phyloP scores from a whole-genome alignment of 2,888 invertebrate species.

The Gasteruption jaculator region DNA sequence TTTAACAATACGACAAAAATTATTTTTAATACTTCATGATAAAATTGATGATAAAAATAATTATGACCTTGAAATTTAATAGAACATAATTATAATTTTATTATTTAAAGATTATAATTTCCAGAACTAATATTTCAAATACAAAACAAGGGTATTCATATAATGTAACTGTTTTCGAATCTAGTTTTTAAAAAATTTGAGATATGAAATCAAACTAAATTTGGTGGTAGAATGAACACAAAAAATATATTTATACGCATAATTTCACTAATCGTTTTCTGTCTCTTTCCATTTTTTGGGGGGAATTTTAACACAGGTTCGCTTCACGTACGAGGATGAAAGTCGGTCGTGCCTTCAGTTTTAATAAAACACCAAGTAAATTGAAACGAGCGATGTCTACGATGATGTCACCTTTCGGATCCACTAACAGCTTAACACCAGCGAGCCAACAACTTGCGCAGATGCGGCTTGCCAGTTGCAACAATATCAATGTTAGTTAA shows the following conservation, averaged over 20 bases:
- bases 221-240: too few relatives aligned
- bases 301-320: slow-evolving; percentile 50
- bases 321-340: slow-evolving; percentile 79
- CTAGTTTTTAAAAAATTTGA: too few relatives aligned
- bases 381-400: slow-evolving; percentile 91
- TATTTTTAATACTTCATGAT: too few relatives aligned
- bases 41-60: too few relatives aligned
- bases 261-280: not conserved
- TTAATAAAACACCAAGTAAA: slow-evolving; percentile 92
- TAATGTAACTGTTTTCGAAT: too few relatives aligned
- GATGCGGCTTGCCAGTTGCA: slow-evolving; percentile 82
- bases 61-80: too few relatives aligned
- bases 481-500: slow-evolving; percentile 75
- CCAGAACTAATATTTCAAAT: too few relatives aligned
- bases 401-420: slow-evolving; percentile 89
- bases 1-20: too few relatives aligned
- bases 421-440: slow-evolving; percentile 77
- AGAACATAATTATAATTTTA: too few relatives aligned
- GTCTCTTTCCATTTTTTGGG: not conserved
- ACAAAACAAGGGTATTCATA: too few relatives aligned
- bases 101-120: too few relatives aligned
- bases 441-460: slow-evolving; percentile 75
- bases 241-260: slow-evolving; percentile 12
- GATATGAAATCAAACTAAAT: too few relatives aligned
- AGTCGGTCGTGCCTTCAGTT: slow-evolving; percentile 91